phyloP scores from a whole-genome alignment of 2,888 invertebrate genomes.

The Mesopsocus fuscifrons region DNA sequence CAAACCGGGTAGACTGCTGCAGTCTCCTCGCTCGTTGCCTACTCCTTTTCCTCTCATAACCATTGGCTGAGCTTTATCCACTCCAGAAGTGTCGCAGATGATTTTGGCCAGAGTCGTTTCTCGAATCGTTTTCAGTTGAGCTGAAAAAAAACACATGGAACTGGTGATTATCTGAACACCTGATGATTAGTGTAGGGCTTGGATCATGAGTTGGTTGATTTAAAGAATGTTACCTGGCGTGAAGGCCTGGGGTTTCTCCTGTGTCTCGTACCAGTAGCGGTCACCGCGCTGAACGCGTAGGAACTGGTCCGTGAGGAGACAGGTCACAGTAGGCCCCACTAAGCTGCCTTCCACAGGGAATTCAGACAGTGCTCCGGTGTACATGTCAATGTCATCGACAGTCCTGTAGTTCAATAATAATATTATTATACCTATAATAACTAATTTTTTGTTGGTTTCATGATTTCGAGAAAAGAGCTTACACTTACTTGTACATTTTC shows the following conservation, averaged over 20 bases:
- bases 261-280: constrained; percentile 75
- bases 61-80: constrained; percentile 39
- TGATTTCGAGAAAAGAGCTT: too few relatives aligned
- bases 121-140: constrained; percentile 63
- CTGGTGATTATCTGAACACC: too few relatives aligned
- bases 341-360: constrained; percentile 46
- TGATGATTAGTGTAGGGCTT: too few relatives aligned
- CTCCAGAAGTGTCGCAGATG: constrained; percentile 54
- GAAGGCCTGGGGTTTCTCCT: constrained; percentile 41
- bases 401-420: constrained; percentile 24
- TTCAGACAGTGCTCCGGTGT: constrained; percentile 74
- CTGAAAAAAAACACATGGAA: constrained; percentile 29
- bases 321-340: constrained; percentile 69
- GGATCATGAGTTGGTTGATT: too few relatives aligned
- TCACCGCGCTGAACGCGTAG: constrained; percentile 60
- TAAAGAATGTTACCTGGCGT: constrained; percentile 32
- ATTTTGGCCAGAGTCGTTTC: constrained; percentile 51
- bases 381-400: constrained; percentile 74
- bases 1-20: constrained; percentile 37
- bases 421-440: neutral
- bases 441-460: neutral
- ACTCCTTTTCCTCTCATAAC: constrained; percentile 45
- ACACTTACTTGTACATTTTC: constrained; percentile 40
- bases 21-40: constrained; percentile 38
- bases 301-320: constrained; percentile 74